Percentiles rank a stretch among this genome's conserved stretches.
These are phyloP conservation scores for Amphipoea oculea DNA, from an alignment of 2,888 invertebrate genomes.

Conservation along the genomic window DNA sequence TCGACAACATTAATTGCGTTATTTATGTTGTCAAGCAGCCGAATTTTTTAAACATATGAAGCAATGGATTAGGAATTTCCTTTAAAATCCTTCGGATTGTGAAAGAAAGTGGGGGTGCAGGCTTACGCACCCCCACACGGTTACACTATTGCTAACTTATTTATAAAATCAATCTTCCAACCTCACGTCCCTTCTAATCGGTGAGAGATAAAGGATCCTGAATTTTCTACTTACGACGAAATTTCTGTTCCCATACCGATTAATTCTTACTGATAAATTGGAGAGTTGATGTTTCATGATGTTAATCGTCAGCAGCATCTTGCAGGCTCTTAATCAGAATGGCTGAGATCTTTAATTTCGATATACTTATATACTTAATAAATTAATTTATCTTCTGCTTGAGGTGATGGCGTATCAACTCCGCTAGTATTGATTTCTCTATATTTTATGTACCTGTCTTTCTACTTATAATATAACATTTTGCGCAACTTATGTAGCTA, in stretches of 20 bases:
- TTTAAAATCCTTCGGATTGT: background rate
- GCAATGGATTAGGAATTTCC: background rate
- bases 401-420: background rate
- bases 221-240: background rate
- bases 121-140: background rate
- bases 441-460: background rate
- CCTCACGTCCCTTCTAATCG: too few species aligned
- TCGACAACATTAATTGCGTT: background rate
- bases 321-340: slow-evolving; percentile 1
- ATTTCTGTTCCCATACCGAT: slow-evolving; percentile 12
- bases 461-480: background rate
- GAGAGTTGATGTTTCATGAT: slow-evolving; percentile 27
- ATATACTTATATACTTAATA: background rate
- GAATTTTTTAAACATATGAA: background rate
- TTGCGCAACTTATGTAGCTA: background rate
- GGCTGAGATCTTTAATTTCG: slow-evolving; percentile 1
- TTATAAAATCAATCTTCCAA: background rate
- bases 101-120: background rate
- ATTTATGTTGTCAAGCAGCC: background rate
- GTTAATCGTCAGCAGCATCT: slow-evolving; percentile 19
- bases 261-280: slow-evolving; percentile 2
- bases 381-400: background rate
- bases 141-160: background rate
- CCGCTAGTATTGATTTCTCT: background rate
- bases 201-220: background rate